Percentiles rank a stretch among this genome's conserved stretches.
These are phyloP conservation scores for Idaea dimidiata DNA, from an alignment of 2,888 invertebrate genomes.

Conservation along the genomic window DNA sequence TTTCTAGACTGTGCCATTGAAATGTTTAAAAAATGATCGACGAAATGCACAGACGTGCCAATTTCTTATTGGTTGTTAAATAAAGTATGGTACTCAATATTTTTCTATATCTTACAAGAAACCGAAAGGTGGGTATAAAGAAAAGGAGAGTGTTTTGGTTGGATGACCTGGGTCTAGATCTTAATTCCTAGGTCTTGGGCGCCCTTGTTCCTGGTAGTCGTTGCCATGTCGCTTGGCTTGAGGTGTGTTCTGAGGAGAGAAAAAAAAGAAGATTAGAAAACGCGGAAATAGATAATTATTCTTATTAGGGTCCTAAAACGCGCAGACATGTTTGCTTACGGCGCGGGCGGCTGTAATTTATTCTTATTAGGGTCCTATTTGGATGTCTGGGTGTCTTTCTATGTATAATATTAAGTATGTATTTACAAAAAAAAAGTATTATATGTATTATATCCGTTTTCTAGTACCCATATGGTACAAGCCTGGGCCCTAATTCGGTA, in stretches of 20 bases:
- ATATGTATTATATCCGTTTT: too few relatives aligned
- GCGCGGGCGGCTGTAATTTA: too few relatives aligned
- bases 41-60: not conserved
- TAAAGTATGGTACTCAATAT: not conserved
- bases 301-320: too few relatives aligned
- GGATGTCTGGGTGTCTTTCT: too few relatives aligned
- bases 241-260: not conserved
- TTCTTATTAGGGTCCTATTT: too few relatives aligned
- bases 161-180: not conserved
- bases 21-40: not conserved
- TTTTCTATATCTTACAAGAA: not conserved
- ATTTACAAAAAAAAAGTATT: too few relatives aligned
- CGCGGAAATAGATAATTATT: not conserved
- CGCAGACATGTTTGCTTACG: too few relatives aligned
- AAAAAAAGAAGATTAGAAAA: not conserved
- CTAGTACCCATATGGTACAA: too few relatives aligned
- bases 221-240: not conserved
- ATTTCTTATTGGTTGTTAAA: not conserved
- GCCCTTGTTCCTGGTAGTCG: not conserved
- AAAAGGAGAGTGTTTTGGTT: not conserved
- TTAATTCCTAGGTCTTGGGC: not conserved
- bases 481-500: too few relatives aligned
- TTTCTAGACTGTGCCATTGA: not conserved
- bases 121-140: not conserved
- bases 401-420: too few relatives aligned